These are phyloP conservation scores for Vireo altiloquus DNA, from an alignment of 2,113 vertebrate species.

Conservation along the genomic window DNA sequence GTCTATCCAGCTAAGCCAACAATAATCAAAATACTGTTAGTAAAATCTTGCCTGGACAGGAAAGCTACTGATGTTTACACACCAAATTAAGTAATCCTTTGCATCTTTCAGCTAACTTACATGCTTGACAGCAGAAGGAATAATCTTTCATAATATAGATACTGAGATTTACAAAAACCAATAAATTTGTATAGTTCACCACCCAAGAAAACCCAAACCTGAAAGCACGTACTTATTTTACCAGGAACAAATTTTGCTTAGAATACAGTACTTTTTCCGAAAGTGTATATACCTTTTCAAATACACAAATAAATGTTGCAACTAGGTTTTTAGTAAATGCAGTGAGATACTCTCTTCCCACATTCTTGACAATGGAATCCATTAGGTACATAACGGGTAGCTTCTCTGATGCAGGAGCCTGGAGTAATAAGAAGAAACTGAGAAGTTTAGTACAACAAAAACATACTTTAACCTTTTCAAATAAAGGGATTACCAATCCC, in stretches of 20 bases:
- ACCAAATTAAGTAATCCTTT: background rate
- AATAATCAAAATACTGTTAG: background rate
- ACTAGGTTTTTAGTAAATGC: conserved; percentile 99
- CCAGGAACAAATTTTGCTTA: conserved; percentile 55
- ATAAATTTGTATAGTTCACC: background rate
- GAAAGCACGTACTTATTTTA: conserved; percentile 74
- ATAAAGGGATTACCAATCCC: conserved; percentile 66
- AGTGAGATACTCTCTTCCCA: conserved; percentile 97
- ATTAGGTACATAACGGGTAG: conserved; percentile 99
- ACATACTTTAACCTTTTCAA: conserved; percentile 49
- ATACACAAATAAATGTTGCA: conserved; percentile 99
- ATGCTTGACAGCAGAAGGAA: background rate
- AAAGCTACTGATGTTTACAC: background rate
- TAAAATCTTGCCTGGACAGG: background rate
- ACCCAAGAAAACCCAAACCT: conserved; percentile 70
- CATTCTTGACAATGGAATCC: conserved; percentile 99
- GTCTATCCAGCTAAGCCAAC: background rate
- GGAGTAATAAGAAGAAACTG: conserved; percentile 98
- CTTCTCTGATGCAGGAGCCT: conserved; percentile 95
- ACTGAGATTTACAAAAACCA: background rate
- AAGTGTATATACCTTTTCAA: conserved; percentile 98
- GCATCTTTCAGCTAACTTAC: background rate
- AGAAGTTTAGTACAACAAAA: conserved; percentile 93
- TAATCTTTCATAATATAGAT: background rate
- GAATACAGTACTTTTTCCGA: conserved; percentile 71